Conservation (phyloP, 2,797 vertebrate genomes). For the Smutsia temminckii region DNA sequence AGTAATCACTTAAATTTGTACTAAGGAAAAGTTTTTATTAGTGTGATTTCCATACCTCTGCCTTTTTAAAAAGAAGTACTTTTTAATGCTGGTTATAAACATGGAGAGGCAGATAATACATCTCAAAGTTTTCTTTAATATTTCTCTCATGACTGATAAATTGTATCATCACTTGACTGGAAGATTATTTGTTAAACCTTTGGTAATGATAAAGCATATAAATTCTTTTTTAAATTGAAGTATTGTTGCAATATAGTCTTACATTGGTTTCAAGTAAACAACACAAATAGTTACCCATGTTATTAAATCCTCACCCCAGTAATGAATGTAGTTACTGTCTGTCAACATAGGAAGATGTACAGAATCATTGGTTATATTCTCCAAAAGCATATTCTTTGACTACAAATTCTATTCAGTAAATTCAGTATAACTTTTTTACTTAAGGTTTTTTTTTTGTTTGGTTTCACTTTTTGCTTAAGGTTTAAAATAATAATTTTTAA, state of each 20-base stretch:
- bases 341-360: too few relatives aligned
- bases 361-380: too few relatives aligned
- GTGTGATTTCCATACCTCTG: background rate
- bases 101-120: background rate
- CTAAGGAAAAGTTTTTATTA: background rate
- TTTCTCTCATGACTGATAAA: constrained; percentile 23
- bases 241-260: too few relatives aligned
- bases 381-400: background rate
- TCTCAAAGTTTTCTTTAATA: constrained; percentile 1
- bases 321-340: too few relatives aligned
- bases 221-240: background rate
- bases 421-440: background rate
- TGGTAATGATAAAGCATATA: background rate
- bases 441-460: background rate
- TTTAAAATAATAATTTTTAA: constrained; percentile 41
- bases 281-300: too few relatives aligned
- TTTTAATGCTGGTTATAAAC: constrained; percentile 43
- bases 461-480: background rate
- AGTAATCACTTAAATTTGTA: constrained; percentile 13
- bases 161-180: constrained; percentile 29
- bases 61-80: constrained; percentile 7
- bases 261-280: too few relatives aligned
- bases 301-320: too few relatives aligned
- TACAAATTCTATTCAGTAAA: constrained; percentile 15
- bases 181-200: constrained; percentile 40